Evolutionary conservation across 2,797 vertebrate species (phyloP).

Genomic region (Chaunax sp.): DNA sequence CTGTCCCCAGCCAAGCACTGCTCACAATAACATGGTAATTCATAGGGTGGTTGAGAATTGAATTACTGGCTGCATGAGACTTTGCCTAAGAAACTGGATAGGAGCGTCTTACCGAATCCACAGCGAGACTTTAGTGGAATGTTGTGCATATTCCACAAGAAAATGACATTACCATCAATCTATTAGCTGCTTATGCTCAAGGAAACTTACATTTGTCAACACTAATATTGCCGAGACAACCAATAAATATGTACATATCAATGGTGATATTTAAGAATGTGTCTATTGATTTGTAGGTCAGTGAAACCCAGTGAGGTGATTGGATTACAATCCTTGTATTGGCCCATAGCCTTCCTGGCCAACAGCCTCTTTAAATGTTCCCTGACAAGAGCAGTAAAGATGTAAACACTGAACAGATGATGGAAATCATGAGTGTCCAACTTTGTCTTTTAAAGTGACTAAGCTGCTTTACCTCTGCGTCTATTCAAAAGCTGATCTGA

Average conservation of each 20-base stretch:
- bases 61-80: conserved; percentile 38
- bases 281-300: background rate
- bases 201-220: background rate
- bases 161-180: background rate
- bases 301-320: background rate
- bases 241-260: background rate
- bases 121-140: background rate
- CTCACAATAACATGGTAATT: conserved; percentile 38
- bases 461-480: background rate
- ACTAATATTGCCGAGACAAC: background rate
- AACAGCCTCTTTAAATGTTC: background rate
- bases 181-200: background rate
- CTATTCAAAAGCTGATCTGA: background rate
- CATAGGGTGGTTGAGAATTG: conserved; percentile 27
- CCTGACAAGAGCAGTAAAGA: background rate
- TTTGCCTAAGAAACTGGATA: conserved; percentile 25
- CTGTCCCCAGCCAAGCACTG: conserved; percentile 27
- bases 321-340: background rate
- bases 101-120: conserved; percentile 13
- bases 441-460: background rate
- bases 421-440: background rate
- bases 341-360: background rate
- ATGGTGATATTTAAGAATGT: background rate
- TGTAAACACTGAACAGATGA: background rate
- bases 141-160: background rate